Conservation (phyloP, 2,888 invertebrate species). For the Trachelus iudaicus region DNA sequence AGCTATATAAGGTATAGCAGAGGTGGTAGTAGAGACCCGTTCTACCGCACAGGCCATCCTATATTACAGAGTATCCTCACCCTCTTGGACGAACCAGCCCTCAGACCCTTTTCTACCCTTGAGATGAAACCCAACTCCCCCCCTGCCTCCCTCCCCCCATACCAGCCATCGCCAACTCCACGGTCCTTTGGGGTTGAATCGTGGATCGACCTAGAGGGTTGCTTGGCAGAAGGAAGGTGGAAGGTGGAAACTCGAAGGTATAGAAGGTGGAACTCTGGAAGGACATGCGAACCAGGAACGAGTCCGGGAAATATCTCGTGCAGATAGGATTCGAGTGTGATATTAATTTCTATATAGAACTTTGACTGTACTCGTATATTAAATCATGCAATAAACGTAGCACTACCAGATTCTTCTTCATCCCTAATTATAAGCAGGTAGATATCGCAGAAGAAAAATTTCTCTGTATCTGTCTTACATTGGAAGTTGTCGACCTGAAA, state of each 20-base stretch:
- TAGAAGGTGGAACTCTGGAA: conserved; percentile 36
- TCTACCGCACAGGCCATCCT: conserved; percentile 60
- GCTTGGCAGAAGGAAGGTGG: conserved; percentile 10
- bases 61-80: conserved; percentile 57
- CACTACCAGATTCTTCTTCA: too few relatives aligned
- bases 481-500: neutral
- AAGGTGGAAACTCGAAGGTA: neutral
- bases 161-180: conserved; percentile 43
- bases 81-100: conserved; percentile 28
- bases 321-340: conserved; percentile 45
- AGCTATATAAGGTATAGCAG: conserved; percentile 26
- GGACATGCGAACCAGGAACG: conserved; percentile 57
- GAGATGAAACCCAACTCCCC: conserved; percentile 61
- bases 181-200: conserved; percentile 56
- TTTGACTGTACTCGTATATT: too few relatives aligned
- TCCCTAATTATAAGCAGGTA: too few relatives aligned
- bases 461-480: neutral
- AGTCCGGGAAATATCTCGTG: conserved; percentile 49
- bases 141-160: conserved; percentile 23
- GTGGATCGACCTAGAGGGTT: conserved; percentile 27
- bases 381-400: too few relatives aligned
- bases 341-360: conserved; percentile 50
- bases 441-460: neutral
- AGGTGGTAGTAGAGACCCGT: conserved; percentile 51
- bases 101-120: conserved; percentile 43